These are phyloP conservation scores for Anguilla pacifica DNA, from an alignment of 2,797 vertebrate species.

Conservation along the genomic window DNA sequence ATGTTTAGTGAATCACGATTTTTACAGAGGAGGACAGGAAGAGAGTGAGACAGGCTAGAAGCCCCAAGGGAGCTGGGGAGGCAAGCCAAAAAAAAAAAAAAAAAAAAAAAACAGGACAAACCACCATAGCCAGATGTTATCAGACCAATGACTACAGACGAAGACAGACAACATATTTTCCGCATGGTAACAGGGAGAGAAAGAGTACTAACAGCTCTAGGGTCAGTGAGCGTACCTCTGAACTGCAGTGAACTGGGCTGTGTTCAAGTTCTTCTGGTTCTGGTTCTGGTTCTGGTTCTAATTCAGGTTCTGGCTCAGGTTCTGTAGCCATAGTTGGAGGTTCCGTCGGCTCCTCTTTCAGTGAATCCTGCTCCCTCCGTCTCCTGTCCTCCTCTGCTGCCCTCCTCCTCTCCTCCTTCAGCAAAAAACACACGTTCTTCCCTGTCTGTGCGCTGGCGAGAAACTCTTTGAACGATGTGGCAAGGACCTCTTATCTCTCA, in stretches of 20 bases:
- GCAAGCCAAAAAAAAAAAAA: background rate
- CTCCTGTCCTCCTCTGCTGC: constrained; percentile 55
- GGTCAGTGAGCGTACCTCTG: constrained; percentile 54
- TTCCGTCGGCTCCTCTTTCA: constrained; percentile 43
- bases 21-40: constrained; percentile 7
- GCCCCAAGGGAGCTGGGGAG: background rate
- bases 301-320: constrained; percentile 36
- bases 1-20: constrained; percentile 1
- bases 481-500: background rate
- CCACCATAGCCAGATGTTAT: background rate
- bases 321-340: constrained; percentile 38
- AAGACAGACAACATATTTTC: constrained; percentile 4
- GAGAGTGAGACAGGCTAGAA: background rate
- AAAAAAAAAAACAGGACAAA: background rate
- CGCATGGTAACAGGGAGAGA: background rate
- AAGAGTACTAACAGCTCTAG: background rate
- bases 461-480: background rate
- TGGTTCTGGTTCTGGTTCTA: background rate
- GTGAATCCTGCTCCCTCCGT: constrained; percentile 50
- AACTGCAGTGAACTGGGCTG: constrained; percentile 45
- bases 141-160: constrained; percentile 1
- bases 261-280: constrained; percentile 10
- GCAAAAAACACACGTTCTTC: background rate
- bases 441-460: background rate
- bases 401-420: constrained; percentile 63